phyloP scores from a whole-genome alignment of 2,113 vertebrate genomes.

The Aphyosemion australe region DNA sequence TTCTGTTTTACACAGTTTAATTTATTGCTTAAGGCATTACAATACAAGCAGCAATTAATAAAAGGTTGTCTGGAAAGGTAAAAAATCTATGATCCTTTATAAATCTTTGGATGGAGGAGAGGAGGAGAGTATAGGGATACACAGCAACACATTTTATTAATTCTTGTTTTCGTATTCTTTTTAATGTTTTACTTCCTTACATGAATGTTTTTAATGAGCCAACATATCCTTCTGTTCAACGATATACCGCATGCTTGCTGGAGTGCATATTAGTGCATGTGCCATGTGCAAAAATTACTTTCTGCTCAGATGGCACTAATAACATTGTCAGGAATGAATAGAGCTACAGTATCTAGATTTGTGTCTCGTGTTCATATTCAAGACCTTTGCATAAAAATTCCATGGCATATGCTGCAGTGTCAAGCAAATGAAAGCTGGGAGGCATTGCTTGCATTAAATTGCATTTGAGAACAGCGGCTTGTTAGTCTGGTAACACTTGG shows the following conservation, averaged over 20 bases:
- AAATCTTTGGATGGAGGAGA: too few species aligned
- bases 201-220: too few species aligned
- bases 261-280: conserved; percentile 5
- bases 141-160: too few species aligned
- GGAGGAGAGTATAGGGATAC: too few species aligned
- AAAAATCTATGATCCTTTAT: too few species aligned
- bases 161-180: too few species aligned
- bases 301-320: conserved; percentile 9
- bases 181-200: too few species aligned
- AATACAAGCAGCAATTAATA: too few species aligned
- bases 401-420: conserved; percentile 17
- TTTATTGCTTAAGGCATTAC: too few species aligned
- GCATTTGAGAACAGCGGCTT: conserved; percentile 13
- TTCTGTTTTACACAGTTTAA: too few species aligned
- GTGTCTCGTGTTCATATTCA: background rate
- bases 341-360: background rate
- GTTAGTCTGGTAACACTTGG: conserved; percentile 18
- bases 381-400: conserved; percentile 30
- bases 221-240: background rate
- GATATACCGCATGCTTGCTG: background rate
- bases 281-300: conserved; percentile 18
- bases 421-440: conserved; percentile 9
- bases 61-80: too few species aligned
- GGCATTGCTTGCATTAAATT: conserved; percentile 33
- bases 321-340: conserved; percentile 19